Conservation (phyloP, 2,888 invertebrate species). For the Lucinisca nassula region DNA sequence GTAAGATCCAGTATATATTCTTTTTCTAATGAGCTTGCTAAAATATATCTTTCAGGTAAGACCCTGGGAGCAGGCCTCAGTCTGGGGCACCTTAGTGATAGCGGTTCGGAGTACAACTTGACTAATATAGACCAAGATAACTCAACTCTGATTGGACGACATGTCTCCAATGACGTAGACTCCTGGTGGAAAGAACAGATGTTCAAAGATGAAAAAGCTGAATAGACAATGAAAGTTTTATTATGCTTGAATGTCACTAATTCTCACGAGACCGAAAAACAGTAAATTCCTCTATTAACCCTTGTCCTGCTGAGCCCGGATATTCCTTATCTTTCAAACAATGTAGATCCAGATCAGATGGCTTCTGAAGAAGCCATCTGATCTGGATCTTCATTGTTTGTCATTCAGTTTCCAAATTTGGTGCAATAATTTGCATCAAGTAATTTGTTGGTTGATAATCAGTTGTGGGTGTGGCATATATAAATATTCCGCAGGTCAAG, state of each 20-base stretch:
- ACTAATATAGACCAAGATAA: conserved; percentile 67
- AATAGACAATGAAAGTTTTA: background rate
- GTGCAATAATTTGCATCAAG: too few relatives aligned
- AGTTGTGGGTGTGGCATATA: too few relatives aligned
- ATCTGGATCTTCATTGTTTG: background rate
- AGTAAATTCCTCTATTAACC: background rate
- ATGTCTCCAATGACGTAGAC: conserved; percentile 79
- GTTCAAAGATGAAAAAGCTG: conserved; percentile 20
- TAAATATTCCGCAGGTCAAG: too few relatives aligned
- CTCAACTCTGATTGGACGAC: conserved; percentile 77
- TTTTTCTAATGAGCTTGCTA: too few relatives aligned
- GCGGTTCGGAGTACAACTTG: conserved; percentile 51
- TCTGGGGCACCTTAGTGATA: conserved; percentile 69
- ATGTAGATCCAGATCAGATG: background rate
- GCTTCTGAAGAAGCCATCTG: background rate
- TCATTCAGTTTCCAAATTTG: too few relatives aligned
- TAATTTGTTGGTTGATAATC: too few relatives aligned
- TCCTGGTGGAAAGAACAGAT: conserved; percentile 82
- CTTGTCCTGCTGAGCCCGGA: background rate
- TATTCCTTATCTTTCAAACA: too few relatives aligned
- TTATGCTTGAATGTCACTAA: too few relatives aligned
- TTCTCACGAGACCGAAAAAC: too few relatives aligned
- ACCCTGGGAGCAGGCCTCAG: conserved; percentile 77
- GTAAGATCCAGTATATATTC: too few relatives aligned
- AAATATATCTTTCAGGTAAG: conserved; percentile 65